Conservation (phyloP, 2,113 vertebrate genomes). For the rat (Rattus norvegicus) region GRCr8 NC_086032.1:53129001-53129500, state of each 20-base stretch:
- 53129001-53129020: not conserved
- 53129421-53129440: not conserved
- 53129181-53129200: not conserved
- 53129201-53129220: not conserved
- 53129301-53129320: not conserved
- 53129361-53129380: not conserved
- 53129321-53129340: not conserved
- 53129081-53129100: not conserved
- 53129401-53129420: not conserved
- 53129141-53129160: not conserved
- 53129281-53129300: not conserved
- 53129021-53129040: not conserved
- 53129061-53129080: not conserved
- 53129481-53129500: not conserved
- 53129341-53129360: not conserved
- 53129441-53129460: not conserved
- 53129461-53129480: not conserved
- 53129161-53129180: not conserved
- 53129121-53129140: not conserved
- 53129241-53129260: not conserved
- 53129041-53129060: not conserved
- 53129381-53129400: not conserved
- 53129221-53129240: not conserved
- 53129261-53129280: not conserved
- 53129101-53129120: not conserved